Conservation (phyloP, 2,113 vertebrate genomes). For the Ictalurus furcatus region DNA sequence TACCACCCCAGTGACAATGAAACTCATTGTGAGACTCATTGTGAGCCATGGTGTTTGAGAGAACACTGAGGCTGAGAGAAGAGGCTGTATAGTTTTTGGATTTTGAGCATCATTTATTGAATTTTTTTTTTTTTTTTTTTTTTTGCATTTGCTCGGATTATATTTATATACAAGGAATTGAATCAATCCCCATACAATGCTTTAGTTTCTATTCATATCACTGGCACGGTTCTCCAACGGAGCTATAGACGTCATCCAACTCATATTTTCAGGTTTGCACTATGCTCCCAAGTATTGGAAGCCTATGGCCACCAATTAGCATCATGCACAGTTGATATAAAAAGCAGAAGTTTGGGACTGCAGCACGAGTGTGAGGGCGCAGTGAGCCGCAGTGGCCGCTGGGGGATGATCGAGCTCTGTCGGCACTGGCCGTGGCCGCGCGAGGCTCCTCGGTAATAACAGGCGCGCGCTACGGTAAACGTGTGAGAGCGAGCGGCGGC, state of each 20-base stretch:
- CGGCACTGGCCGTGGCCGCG: constrained; percentile 65
- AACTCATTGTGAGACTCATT: too few relatives aligned
- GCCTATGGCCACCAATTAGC: not conserved
- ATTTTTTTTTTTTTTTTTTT: not conserved
- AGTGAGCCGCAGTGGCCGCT: constrained; percentile 68
- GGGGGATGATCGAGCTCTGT: constrained; percentile 75
- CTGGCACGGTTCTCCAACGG: not conserved
- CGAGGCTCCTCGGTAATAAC: constrained; percentile 64
- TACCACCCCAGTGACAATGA: not conserved
- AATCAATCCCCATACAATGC: not conserved
- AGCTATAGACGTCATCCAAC: not conserved
- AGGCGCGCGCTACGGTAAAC: constrained; percentile 63
- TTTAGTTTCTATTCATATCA: not conserved
- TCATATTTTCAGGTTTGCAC: not conserved
- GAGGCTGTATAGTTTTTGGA: too few relatives aligned
- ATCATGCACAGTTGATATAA: not conserved
- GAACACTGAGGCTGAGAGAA: not conserved
- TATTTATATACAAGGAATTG: not conserved
- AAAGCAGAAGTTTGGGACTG: constrained; percentile 57
- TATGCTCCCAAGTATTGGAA: not conserved
- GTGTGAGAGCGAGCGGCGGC: constrained; percentile 70
- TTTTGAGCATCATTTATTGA: not conserved
- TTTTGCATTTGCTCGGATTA: not conserved
- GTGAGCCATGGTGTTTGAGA: not conserved
- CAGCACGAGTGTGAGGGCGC: constrained; percentile 65